Evolutionary conservation across 2,888 invertebrate genomes (phyloP), one percentile per base, ranked within the genome.

Genomic region (Halictus ligatus): DNA sequence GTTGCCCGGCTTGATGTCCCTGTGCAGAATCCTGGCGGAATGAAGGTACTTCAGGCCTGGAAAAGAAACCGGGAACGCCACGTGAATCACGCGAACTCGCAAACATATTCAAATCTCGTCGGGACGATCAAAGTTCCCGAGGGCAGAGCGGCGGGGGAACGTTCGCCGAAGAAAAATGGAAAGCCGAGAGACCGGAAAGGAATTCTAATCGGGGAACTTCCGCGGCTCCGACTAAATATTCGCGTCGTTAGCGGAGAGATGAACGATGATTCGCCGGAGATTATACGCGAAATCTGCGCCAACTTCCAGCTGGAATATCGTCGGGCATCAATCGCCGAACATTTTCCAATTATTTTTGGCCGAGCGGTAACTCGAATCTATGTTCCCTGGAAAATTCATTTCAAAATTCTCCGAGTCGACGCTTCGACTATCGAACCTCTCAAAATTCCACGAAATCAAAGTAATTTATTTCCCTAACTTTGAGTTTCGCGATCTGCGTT

Each of bases 1-100:
- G 96, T 99, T 99, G 87, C 99, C 99, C 18, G 99, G 99, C 95
- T 99, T 99, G 95, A 99, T 99, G 96, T 99, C 99, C 94, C 99
- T 97, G 96, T 99, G 99, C 90, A 99, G 97, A 95, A 99, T 99
- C 94, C 99, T 97, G 89, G 99, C 99, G 86, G 99, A 99, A 96
- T 99, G 99, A 93, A 99, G 97, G 96, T 99, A 99, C 96, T 99
- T 99, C 93, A 99, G 96, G 93, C 99, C 98, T 98, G 96, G 29
- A 96, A 96, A 90, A 89, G 64, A 60, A 64, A 15, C 29, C 6
- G 18, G 25, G 15, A n/a, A 69, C 29, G 67, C 12, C 48, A n/a
- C 10, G 18, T 75, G 15, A 75, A 69, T 78, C 75, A 8, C 6
- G 40, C 25, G 21, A 25, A 64, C 40, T 21, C 25, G 46, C 35